phyloP scores from a whole-genome alignment of 2,797 vertebrate genomes.

The Platalea minor region DNA sequence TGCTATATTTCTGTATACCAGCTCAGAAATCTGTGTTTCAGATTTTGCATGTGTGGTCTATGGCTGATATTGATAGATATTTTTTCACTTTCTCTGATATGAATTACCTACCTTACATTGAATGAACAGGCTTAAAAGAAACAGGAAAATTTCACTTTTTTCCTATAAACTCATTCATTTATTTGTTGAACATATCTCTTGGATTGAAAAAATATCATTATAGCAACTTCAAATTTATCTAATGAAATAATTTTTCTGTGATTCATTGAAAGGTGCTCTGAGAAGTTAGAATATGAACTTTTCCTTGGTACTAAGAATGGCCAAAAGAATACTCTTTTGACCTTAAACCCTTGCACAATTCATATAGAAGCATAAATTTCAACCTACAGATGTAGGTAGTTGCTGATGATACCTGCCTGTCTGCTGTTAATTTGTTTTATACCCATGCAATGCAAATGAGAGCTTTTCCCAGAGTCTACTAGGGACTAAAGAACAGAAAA shows the following conservation, averaged over 20 bases:
- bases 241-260: neutral
- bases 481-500: neutral
- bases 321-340: neutral
- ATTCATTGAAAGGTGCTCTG: neutral
- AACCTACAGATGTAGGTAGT: neutral
- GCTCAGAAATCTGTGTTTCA: neutral
- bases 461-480: neutral
- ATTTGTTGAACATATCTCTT: neutral
- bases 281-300: neutral
- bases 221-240: neutral
- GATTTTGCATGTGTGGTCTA: neutral
- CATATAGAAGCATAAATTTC: neutral
- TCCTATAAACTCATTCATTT: neutral
- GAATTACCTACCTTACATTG: neutral
- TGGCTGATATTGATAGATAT: neutral
- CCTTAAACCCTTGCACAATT: neutral
- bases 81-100: neutral
- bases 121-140: neutral
- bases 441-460: neutral
- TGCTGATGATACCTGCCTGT: neutral
- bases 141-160: neutral
- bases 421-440: neutral
- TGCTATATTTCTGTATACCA: neutral
- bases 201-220: neutral
- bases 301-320: neutral